Evolutionary conservation across 2,113 vertebrate genomes (phyloP).

Genomic region (Sceloporus undulatus): DNA sequence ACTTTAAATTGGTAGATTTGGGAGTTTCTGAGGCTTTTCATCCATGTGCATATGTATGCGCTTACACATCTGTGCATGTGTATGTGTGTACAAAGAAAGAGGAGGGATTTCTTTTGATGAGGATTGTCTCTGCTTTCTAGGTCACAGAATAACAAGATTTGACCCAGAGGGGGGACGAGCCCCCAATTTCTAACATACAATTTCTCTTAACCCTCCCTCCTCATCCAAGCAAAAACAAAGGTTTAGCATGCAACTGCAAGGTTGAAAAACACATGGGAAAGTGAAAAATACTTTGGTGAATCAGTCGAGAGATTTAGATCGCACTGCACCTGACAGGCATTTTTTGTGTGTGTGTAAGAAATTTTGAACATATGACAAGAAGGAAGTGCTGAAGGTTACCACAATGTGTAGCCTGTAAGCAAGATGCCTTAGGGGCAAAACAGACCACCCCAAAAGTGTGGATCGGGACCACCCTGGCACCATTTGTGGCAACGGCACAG

Average conservation of each 20-base stretch:
- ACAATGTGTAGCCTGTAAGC: neutral
- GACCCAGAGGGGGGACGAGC: slow-evolving; percentile 7
- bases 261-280: slow-evolving; percentile 10
- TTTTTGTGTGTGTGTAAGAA: neutral
- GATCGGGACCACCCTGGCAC: too few species aligned
- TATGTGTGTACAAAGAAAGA: slow-evolving; percentile 1
- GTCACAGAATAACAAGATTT: slow-evolving; percentile 78
- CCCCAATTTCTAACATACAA: neutral
- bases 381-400: rapidly evolving
- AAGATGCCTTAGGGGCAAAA: neutral
- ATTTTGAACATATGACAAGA: rapidly evolving
- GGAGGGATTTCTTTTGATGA: slow-evolving; percentile 40
- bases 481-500: too few species aligned
- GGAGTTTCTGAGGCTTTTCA: slow-evolving; percentile 55
- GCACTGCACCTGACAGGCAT: rapidly evolving
- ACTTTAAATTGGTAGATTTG: slow-evolving; percentile 64
- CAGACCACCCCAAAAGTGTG: too few species aligned
- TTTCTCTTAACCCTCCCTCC: neutral
- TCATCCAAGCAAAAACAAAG: slow-evolving; percentile 55
- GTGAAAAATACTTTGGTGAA: slow-evolving; percentile 36
- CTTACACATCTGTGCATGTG: slow-evolving; percentile 32
- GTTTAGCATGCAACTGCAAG: neutral
- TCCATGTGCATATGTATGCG: neutral
- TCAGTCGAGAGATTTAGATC: neutral
- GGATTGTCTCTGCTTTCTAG: slow-evolving; percentile 74